Evolutionary conservation across 2,888 invertebrate species (phyloP).

Genomic region (Coenonympha arcania): DNA sequence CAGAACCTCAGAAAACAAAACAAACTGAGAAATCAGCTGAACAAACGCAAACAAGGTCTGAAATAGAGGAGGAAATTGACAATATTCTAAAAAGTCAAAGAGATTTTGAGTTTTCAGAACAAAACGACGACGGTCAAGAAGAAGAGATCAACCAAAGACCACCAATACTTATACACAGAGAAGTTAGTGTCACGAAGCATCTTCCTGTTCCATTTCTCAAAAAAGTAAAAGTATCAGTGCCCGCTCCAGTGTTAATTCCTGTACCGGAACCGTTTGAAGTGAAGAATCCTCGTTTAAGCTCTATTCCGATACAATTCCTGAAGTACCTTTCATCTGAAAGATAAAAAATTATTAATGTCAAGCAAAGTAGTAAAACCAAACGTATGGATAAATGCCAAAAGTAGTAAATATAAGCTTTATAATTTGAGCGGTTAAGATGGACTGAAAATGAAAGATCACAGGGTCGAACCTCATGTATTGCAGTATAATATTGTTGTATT

Average conservation of each 20-base stretch:
- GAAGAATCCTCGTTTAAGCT: slow-evolving; percentile 37
- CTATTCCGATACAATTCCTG: slow-evolving; percentile 39
- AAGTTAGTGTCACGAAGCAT: slow-evolving; percentile 35
- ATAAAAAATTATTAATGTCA: slow-evolving; percentile 27
- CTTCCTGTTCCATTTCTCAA: slow-evolving; percentile 34
- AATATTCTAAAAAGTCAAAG: slow-evolving; percentile 6
- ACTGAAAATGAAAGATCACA: no score
- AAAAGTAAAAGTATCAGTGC: slow-evolving; percentile 33
- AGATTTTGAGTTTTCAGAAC: background rate
- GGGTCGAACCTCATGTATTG: no score
- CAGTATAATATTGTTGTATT: no score
- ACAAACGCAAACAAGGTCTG: slow-evolving; percentile 31
- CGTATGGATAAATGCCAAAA: background rate
- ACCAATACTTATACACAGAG: slow-evolving; percentile 36
- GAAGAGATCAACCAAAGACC: slow-evolving; percentile 39
- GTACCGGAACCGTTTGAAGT: slow-evolving; percentile 40
- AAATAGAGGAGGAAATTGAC: slow-evolving; percentile 38
- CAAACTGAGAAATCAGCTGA: slow-evolving; percentile 27
- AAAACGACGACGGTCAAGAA: slow-evolving; percentile 35
- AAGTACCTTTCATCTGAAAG: slow-evolving; percentile 34
- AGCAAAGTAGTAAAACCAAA: background rate
- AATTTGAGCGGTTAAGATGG: no score
- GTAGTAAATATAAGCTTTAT: no score
- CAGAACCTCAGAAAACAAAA: slow-evolving; percentile 6
- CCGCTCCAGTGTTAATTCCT: slow-evolving; percentile 39